Evolutionary conservation across 2,888 invertebrate genomes (phyloP).

Genomic region (Diplolepis rosae): DNA sequence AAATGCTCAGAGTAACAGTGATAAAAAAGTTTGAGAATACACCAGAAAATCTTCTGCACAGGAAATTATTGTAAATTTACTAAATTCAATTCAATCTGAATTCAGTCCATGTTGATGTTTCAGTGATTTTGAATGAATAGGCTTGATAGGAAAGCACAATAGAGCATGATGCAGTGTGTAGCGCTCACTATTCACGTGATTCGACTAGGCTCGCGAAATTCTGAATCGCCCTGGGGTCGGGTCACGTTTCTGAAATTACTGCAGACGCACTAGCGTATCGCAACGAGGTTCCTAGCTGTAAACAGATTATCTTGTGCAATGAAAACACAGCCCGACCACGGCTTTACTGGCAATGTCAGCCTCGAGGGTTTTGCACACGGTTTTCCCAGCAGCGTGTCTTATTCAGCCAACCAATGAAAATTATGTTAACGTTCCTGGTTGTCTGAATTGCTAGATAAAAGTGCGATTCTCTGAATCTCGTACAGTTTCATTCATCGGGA

Average conservation of each 20-base stretch:
- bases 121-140: too few relatives aligned
- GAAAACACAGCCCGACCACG: slow-evolving; percentile 54
- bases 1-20: too few relatives aligned
- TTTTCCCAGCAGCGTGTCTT: slow-evolving; percentile 42
- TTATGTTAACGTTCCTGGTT: slow-evolving; percentile 33
- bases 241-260: slow-evolving; percentile 51
- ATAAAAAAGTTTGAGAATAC: too few relatives aligned
- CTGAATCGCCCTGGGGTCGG: slow-evolving; percentile 48
- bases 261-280: slow-evolving; percentile 44
- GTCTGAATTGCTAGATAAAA: slow-evolving; percentile 1
- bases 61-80: too few relatives aligned
- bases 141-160: slow-evolving; percentile 44
- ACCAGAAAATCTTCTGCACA: too few relatives aligned
- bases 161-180: slow-evolving; percentile 37
- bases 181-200: slow-evolving; percentile 49
- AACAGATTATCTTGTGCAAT: slow-evolving; percentile 65
- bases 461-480: background rate
- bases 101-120: too few relatives aligned
- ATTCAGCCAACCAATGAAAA: slow-evolving; percentile 41
- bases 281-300: slow-evolving; percentile 50
- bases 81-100: too few relatives aligned
- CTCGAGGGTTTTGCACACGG: slow-evolving; percentile 42
- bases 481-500: background rate
- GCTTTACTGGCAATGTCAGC: slow-evolving; percentile 31
- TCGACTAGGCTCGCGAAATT: slow-evolving; percentile 51